These are phyloP conservation scores for Lepidurus packardi DNA, from an alignment of 1,140 invertebrate species.

Conservation along the genomic window DNA sequence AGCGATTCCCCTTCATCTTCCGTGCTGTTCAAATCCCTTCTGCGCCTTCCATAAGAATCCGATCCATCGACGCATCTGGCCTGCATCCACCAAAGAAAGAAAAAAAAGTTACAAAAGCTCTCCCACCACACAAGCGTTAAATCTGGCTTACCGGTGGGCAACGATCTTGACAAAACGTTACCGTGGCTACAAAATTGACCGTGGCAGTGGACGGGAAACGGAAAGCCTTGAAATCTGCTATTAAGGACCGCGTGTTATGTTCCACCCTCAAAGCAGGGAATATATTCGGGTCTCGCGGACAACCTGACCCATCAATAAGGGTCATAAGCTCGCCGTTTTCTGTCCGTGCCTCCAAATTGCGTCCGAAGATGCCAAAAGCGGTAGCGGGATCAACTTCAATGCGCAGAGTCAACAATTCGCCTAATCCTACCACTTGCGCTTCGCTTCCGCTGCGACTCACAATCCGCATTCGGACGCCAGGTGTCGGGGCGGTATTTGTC, in stretches of 20 bases:
- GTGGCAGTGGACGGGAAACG: constrained; percentile 51
- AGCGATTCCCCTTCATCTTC: constrained; percentile 35
- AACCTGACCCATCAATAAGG: constrained; percentile 50
- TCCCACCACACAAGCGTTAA: neutral
- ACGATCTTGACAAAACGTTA: constrained; percentile 51
- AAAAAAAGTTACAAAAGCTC: constrained; percentile 24
- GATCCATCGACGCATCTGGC: constrained; percentile 41
- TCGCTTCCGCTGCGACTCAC: constrained; percentile 46
- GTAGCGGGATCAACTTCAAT: constrained; percentile 49
- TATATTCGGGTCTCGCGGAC: constrained; percentile 49
- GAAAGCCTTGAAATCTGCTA: constrained; percentile 51
- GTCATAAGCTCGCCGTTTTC: constrained; percentile 50
- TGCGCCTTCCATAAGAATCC: constrained; percentile 43
- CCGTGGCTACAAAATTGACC: constrained; percentile 52
- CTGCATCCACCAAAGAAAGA: constrained; percentile 35
- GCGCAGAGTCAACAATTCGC: constrained; percentile 48
- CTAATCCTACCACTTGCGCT: constrained; percentile 48
- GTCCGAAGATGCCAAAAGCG: constrained; percentile 51
- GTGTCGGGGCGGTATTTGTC: constrained; percentile 51
- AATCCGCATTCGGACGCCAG: constrained; percentile 50
- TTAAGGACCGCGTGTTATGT: constrained; percentile 44
- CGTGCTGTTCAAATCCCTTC: constrained; percentile 38
- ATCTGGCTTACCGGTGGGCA: constrained; percentile 46
- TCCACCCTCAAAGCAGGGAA: constrained; percentile 49
- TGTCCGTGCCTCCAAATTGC: constrained; percentile 50